A percentile compares a stretch with the other conserved stretches of the same genome.
These are phyloP conservation scores for Belgica antarctica DNA, from an alignment of 2,888 invertebrate species.

Conservation along the genomic window DNA sequence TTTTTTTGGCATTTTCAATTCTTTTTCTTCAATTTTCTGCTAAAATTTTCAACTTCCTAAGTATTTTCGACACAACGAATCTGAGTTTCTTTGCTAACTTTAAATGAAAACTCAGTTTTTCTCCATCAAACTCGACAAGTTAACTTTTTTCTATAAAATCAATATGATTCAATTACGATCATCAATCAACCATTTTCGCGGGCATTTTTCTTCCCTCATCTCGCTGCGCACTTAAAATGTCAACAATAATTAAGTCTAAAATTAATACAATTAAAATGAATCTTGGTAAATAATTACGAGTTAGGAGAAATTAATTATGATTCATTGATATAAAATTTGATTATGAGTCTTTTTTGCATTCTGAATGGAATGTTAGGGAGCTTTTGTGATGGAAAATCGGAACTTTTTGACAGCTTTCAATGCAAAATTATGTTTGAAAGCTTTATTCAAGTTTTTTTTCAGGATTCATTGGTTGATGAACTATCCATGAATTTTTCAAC, in stretches of 20 bases:
- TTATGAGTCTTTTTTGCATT: conserved; percentile 25
- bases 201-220: not conserved
- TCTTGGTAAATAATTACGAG: not conserved
- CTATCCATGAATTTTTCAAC: too few relatives aligned
- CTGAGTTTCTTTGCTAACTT: too few relatives aligned
- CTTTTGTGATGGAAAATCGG: too few relatives aligned
- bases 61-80: not conserved
- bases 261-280: not conserved
- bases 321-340: conserved; percentile 2
- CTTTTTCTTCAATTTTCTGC: conserved; percentile 6
- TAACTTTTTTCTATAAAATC: conserved; percentile 22
- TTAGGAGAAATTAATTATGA: not conserved
- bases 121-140: not conserved
- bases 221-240: not conserved
- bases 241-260: conserved; percentile 4
- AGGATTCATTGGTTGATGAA: too few relatives aligned
- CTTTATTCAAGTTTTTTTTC: not conserved
- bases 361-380: not conserved
- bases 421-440: not conserved
- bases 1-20: conserved; percentile 16
- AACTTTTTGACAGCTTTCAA: not conserved
- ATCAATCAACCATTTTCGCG: not conserved
- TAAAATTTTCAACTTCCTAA: not conserved
- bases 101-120: not conserved
- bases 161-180: conserved; percentile 16